Conservation (phyloP, 2,797 vertebrate genomes). For the Cheirogaleus major region DNA sequence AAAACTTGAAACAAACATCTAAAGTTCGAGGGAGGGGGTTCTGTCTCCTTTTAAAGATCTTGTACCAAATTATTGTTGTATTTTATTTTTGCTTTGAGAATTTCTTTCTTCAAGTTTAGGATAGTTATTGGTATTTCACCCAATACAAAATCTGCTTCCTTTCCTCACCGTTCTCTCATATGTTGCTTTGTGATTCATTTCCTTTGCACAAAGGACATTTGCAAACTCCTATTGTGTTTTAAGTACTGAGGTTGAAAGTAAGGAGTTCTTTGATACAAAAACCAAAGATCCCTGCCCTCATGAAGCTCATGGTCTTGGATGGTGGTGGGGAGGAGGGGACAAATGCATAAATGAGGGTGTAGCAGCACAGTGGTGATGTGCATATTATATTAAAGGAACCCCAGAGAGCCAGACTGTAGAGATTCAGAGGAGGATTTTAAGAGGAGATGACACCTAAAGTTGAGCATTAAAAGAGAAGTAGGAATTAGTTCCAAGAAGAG, state of each 20-base stretch:
- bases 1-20: slow-evolving; percentile 66
- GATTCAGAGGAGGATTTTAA: background rate
- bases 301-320: background rate
- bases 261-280: background rate
- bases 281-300: background rate
- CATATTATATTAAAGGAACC: background rate
- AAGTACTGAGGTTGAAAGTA: background rate
- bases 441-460: background rate
- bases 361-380: background rate
- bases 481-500: background rate
- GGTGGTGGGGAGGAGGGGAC: background rate
- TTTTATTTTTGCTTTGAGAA: slow-evolving; percentile 51
- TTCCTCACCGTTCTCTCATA: background rate
- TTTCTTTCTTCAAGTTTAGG: background rate
- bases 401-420: background rate
- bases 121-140: background rate
- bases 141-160: background rate
- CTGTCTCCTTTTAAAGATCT: slow-evolving; percentile 46
- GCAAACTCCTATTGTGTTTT: background rate
- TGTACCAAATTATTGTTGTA: slow-evolving; percentile 51
- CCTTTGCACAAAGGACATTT: background rate
- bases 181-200: background rate
- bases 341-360: background rate
- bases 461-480: background rate
- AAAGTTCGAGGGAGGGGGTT: background rate